These are phyloP conservation scores for Saturnia pavonia DNA, from an alignment of 2,888 invertebrate species.

Conservation along the genomic window DNA sequence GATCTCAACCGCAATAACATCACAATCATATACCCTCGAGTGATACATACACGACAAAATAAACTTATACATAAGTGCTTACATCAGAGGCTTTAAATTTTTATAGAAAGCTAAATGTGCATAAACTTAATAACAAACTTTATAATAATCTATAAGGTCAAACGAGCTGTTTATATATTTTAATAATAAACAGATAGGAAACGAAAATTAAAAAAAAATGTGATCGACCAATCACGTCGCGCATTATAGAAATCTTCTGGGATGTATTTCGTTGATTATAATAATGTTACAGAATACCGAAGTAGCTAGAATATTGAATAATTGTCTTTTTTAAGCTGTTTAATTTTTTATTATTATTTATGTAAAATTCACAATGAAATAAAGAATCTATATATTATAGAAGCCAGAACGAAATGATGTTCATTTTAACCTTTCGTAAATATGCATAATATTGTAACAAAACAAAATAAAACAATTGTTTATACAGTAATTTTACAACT, in stretches of 20 bases:
- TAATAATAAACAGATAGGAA: too few relatives aligned
- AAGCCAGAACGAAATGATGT: neutral
- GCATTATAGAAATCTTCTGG: neutral
- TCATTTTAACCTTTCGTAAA: neutral
- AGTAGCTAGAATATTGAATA: neutral
- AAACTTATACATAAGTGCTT: neutral
- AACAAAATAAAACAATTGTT: too few relatives aligned
- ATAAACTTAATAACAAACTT: slow-evolving; percentile 14
- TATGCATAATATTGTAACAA: too few relatives aligned
- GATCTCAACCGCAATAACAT: neutral
- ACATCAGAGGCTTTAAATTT: slow-evolving; percentile 7
- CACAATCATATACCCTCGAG: neutral
- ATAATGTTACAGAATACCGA: neutral
- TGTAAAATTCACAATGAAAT: neutral
- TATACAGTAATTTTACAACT: too few relatives aligned
- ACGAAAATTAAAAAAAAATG: too few relatives aligned
- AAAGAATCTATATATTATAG: too few relatives aligned
- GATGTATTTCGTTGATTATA: neutral
- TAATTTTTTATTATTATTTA: neutral
- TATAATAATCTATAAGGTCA: neutral
- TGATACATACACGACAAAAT: neutral
- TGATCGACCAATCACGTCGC: neutral
- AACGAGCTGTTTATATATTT: neutral
- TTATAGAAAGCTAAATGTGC: neutral
- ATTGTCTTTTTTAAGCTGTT: neutral